A percentile compares a stretch with the other conserved stretches of the same genome.
Evolutionary conservation across 2,888 invertebrate species (phyloP).

Genomic region (Dioctria linearis): DNA sequence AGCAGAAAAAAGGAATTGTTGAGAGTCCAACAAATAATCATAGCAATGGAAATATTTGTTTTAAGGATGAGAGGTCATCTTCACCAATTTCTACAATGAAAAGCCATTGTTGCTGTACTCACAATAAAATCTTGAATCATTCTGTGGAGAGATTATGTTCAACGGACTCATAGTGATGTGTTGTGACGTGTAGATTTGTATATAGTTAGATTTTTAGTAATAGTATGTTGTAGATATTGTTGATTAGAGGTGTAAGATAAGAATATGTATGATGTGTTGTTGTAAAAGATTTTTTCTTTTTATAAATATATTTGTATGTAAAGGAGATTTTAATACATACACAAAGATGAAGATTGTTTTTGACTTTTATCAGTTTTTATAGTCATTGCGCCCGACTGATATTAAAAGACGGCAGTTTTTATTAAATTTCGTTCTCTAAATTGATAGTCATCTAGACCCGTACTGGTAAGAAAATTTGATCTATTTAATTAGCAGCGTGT

Average conservation of each 20-base stretch:
- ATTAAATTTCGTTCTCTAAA: no score
- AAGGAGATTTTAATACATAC: no score
- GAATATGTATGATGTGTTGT: neutral
- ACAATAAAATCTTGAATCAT: slow-evolving; percentile 28
- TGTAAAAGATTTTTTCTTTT: no score
- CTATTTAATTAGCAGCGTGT: no score
- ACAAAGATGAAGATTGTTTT: no score
- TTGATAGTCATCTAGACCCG: no score
- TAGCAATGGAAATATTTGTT: neutral
- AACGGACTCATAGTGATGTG: neutral
- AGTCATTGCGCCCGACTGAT: no score
- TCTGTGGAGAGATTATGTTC: slow-evolving; percentile 50
- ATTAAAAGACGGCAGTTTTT: no score
- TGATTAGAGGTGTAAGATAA: slow-evolving; percentile 2
- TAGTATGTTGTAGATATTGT: slow-evolving; percentile 23
- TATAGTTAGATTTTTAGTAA: neutral
- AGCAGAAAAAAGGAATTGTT: slow-evolving; percentile 90
- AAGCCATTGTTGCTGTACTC: slow-evolving; percentile 21
- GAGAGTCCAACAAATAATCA: slow-evolving; percentile 70
- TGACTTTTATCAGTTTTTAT: no score
- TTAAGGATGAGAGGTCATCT: neutral
- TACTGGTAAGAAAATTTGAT: no score
- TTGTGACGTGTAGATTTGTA: neutral
- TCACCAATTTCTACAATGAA: neutral
- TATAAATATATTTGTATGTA: no score